Conservation (phyloP, 2,797 vertebrate genomes). For the Acomys russatus region DNA sequence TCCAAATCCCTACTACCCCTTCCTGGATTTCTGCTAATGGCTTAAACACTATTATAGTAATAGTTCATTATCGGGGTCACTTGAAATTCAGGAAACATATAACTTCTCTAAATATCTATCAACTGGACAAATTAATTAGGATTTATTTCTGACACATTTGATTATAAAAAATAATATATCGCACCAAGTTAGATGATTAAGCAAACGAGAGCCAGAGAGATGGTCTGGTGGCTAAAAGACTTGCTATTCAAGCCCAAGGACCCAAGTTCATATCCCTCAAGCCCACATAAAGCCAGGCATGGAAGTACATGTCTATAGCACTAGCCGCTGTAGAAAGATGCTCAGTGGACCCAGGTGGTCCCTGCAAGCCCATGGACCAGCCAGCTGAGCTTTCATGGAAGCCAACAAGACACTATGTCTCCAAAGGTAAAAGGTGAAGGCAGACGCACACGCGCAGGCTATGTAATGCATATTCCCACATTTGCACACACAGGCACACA, state of each 20-base stretch:
- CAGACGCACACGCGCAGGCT: background rate
- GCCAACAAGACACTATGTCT: background rate
- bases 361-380: background rate
- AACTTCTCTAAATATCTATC: conserved; percentile 4
- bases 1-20: background rate
- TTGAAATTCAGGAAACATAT: conserved; percentile 29
- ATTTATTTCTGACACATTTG: conserved; percentile 40
- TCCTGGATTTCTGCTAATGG: background rate
- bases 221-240: no score
- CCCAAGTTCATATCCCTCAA: background rate
- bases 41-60: conserved; percentile 15
- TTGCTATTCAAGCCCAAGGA: background rate
- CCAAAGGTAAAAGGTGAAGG: background rate
- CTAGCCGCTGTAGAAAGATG: background rate
- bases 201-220: background rate
- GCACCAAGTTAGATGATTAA: conserved; percentile 21
- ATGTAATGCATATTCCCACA: no score
- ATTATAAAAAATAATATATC: conserved; percentile 36
- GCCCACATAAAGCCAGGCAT: background rate
- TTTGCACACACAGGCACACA: background rate
- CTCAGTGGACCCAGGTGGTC: background rate
- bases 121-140: conserved; percentile 51
- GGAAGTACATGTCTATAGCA: background rate
- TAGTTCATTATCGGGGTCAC: background rate
- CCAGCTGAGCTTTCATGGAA: no score